Evolutionary conservation across 2,113 vertebrate genomes (phyloP), one percentile per base, ranked within the genome.

Genomic region (Cephalopholis sonnerati): DNA sequence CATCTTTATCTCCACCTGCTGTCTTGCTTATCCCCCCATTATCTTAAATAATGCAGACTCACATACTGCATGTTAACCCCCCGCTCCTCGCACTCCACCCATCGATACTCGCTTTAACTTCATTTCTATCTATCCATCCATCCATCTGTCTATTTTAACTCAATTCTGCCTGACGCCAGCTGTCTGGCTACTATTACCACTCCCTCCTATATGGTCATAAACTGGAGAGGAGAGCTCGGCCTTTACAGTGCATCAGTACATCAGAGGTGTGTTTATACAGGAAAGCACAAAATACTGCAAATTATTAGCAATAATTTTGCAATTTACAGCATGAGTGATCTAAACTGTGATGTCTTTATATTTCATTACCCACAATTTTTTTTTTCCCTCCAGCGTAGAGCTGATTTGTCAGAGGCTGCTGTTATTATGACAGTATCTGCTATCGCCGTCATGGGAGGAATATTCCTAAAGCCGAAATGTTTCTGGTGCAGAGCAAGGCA

Each of bases 161-260:
- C 77, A 59, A 91, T 91, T 92, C 84, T 81, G 62, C 54, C 74
- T 86, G 90, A 90, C 90, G 91, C 90, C 93, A 90, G 86, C 82
- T 85, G 81, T 86, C 90, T 93, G 86, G 74, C 74, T 82, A 32
- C 79, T 85, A 77, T 92, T 86, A 88, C 81, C 82, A 88, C 83
- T 70, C 79, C 69, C 57, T 87, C 71, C 79, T 84, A 71, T 50
- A 88, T 63, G 82, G 76, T 82, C 82, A 78, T 89, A 85, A 90
- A 91, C 4, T 66, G 44, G 53, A 77, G 63, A 67, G 58, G 39
- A 69, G 41, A 72, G 66, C 55, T n/a, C 41, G 4, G 27, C 67
- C 77, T 32, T 72, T 69, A 41, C 32, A 27, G 50, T 69, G 59
- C 29, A 83, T 88, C 74, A 79, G 63, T 65, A 65, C 48, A 79